Conservation (phyloP, 2,113 vertebrate species). For the Cephalopterus ornatus region DNA sequence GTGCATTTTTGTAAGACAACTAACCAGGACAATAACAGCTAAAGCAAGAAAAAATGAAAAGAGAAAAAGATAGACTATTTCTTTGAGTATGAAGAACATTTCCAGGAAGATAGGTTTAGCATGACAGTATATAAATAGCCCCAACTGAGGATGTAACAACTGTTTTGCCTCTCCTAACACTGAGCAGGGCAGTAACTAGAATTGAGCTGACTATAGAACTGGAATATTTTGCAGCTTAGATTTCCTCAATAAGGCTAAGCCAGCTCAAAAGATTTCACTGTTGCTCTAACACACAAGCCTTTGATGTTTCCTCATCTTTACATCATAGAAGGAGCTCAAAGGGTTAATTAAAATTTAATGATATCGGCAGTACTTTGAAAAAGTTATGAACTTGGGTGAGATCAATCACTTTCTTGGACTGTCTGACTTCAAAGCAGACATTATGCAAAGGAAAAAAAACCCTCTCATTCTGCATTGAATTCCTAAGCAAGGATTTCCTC, state of each 20-base stretch:
- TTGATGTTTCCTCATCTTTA: constrained; percentile 93
- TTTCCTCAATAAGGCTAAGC: constrained; percentile 72
- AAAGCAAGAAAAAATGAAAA: neutral
- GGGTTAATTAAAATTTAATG: constrained; percentile 99
- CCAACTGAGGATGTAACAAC: constrained; percentile 59
- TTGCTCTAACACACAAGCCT: constrained; percentile 76
- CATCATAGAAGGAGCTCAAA: constrained; percentile 95
- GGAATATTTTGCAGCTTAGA: constrained; percentile 73
- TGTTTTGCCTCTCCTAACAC: constrained; percentile 1
- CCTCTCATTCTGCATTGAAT: constrained; percentile 78
- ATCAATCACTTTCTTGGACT: constrained; percentile 95
- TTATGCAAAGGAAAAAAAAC: constrained; percentile 79
- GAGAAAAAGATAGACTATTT: neutral
- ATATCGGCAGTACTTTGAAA: constrained; percentile 92
- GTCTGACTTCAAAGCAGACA: constrained; percentile 91
- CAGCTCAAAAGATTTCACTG: constrained; percentile 78
- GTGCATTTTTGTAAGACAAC: neutral
- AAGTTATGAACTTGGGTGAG: constrained; percentile 94
- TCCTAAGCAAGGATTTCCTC: constrained; percentile 83
- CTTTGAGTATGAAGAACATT: constrained; percentile 6
- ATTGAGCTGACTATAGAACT: constrained; percentile 35
- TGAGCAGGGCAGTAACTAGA: constrained; percentile 43
- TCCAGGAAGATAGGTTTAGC: neutral
- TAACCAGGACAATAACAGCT: neutral
- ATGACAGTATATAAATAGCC: constrained; percentile 52